Evolutionary conservation across 2,888 invertebrate species (phyloP).

Genomic region (Phyllotreta cruciferae): DNA sequence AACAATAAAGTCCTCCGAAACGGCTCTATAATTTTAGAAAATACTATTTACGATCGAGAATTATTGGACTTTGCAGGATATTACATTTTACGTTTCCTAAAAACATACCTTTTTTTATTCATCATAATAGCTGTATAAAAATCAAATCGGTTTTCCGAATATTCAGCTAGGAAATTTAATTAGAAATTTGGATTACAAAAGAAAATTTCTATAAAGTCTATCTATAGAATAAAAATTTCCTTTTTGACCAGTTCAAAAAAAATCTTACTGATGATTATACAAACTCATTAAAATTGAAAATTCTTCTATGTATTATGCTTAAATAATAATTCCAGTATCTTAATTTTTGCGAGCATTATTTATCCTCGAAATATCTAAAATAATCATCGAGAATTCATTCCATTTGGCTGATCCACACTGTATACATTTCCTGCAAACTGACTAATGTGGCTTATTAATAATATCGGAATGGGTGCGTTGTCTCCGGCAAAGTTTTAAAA

Average conservation of each 20-base stretch:
- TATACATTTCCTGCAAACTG: constrained; percentile 17
- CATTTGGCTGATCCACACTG: background rate
- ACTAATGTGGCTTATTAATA: constrained; percentile 39
- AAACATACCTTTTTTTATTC: constrained; percentile 18
- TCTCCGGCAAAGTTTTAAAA: constrained; percentile 38
- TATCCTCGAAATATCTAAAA: background rate
- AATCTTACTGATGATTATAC: no score
- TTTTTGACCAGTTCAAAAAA: background rate
- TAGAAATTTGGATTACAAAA: constrained; percentile 8
- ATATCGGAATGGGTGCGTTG: constrained; percentile 29
- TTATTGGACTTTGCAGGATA: constrained; percentile 22
- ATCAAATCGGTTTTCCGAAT: constrained; percentile 13
- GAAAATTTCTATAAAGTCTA: constrained; percentile 5
- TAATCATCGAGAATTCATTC: background rate
- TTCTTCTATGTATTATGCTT: no score
- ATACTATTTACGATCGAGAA: constrained; percentile 16
- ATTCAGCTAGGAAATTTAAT: constrained; percentile 11
- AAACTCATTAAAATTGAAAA: no score
- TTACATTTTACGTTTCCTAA: constrained; percentile 21
- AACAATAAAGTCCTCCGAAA: constrained; percentile 19
- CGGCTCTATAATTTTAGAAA: constrained; percentile 21
- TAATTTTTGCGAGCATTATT: no score
- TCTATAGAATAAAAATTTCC: background rate
- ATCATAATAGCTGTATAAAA: constrained; percentile 8
- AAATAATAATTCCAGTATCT: no score